Conservation (phyloP, 1,140 invertebrate genomes). For the Drosophila micromelanica region DNA sequence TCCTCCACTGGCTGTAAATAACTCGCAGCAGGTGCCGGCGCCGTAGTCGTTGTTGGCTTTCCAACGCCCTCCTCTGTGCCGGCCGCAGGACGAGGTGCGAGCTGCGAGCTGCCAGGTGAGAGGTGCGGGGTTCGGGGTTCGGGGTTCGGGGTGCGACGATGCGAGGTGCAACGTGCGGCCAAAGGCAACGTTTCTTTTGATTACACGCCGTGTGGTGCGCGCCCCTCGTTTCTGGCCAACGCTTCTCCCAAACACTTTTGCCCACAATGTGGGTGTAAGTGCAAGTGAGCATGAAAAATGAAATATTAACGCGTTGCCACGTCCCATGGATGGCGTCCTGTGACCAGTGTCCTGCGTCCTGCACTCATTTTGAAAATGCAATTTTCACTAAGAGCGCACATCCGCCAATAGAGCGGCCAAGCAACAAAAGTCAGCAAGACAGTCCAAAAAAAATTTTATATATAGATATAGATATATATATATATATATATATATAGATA, state of each 20-base stretch:
- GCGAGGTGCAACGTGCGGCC: conserved; percentile 12
- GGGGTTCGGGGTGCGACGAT: too few species aligned
- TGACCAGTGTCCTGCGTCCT: conserved; percentile 17
- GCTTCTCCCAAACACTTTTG: conserved; percentile 1
- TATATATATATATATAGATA: too few species aligned
- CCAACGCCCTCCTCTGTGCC: conserved; percentile 35
- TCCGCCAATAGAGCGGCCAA: conserved; percentile 50
- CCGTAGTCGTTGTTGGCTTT: conserved; percentile 22
- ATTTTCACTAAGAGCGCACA: conserved; percentile 75
- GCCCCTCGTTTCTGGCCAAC: conserved; percentile 45
- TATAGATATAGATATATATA: too few species aligned
- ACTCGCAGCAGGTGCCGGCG: conserved; percentile 74
- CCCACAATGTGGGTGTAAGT: conserved; percentile 46
- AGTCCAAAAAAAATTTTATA: not conserved
- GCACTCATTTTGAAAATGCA: conserved; percentile 78
- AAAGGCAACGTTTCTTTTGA: conserved; percentile 66
- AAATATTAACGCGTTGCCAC: conserved; percentile 74
- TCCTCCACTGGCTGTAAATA: conserved; percentile 79
- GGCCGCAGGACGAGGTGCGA: not conserved
- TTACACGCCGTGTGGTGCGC: conserved; percentile 44
- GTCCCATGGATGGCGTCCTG: conserved; percentile 23
- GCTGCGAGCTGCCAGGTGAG: conserved; percentile 6
- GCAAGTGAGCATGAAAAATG: conserved; percentile 79
- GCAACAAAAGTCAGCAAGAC: conserved; percentile 60
- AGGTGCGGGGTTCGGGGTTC: conserved; percentile 12